Evolutionary conservation across 2,888 invertebrate genomes (phyloP), one percentile per base, ranked within the genome.

Genomic region (Lymantria monacha): DNA sequence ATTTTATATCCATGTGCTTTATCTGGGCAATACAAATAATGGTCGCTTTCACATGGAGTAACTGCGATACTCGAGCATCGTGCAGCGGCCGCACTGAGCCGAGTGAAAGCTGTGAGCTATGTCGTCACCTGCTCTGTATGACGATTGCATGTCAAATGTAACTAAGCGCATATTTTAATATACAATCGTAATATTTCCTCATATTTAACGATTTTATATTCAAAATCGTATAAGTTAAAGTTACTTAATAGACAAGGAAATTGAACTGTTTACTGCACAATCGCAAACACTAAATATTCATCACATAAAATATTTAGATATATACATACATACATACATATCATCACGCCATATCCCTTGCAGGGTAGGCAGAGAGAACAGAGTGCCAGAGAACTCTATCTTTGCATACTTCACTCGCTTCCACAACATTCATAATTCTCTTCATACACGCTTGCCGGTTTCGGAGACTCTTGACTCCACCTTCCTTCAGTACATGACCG

Each of bases 31-130:
- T 60, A 66, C 62, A 70, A 70, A 72, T 67, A 72, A 70, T 67
- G 65, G 61, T 67, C 73, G 78, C 88, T 87, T 88, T 88, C 88
- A 74, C 83, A 74, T 68, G 72, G 69, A 75, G 82, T 82, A 77
- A 72, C 66, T 74, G 70, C 69, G 64, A 55, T 42, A 30, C 22
- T 11, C 8, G 30, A 58, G 62, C 59, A 59, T 52, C 47, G 48
- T 57, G 53, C 57, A 53, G 56, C 53, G 57, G 57, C 59, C 47
- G 58, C 56, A 42, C 57, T 57, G 51, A 55, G 57, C 60, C 69
- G 55, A 82, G 87, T 81, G 88, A 87, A 88, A 88, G 87, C 82
- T 70, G 11, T 37, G 40, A 14, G 14, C 3, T 41, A 63, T 53
- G 63, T 44, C 85, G 84, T 61, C 59, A 70, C 75, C 76, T 81